These are phyloP conservation scores for Hartigia nigra DNA, from an alignment of 2,888 invertebrate species.

Conservation along the genomic window DNA sequence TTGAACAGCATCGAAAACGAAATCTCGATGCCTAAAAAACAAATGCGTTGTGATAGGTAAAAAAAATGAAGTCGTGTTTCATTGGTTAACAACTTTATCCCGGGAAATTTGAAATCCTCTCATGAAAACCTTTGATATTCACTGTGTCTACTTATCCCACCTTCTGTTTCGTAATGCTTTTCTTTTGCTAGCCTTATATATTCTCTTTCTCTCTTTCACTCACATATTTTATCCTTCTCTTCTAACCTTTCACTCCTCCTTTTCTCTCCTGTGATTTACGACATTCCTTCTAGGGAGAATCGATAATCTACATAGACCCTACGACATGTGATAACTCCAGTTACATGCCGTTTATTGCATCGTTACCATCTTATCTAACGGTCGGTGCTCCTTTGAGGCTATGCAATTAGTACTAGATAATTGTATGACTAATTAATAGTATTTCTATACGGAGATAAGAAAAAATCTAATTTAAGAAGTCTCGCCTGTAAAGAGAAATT, in stretches of 20 bases:
- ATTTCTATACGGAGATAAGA: neutral
- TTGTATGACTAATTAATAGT: neutral
- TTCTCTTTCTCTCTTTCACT: neutral
- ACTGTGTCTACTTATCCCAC: neutral
- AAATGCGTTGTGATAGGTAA: neutral
- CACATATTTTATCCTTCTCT: neutral
- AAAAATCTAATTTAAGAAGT: neutral
- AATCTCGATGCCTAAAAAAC: neutral
- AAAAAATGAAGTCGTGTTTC: neutral
- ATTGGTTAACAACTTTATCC: neutral
- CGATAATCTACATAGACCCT: slow-evolving; percentile 1
- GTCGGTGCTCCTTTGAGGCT: neutral
- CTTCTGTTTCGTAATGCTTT: neutral
- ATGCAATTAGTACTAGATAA: slow-evolving; percentile 2
- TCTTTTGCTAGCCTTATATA: neutral
- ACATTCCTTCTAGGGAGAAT: neutral
- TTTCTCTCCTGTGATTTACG: neutral
- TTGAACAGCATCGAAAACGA: neutral
- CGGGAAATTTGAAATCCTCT: neutral
- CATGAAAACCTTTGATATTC: neutral
- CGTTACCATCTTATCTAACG: neutral
- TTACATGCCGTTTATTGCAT: neutral
- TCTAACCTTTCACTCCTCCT: neutral
- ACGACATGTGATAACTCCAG: neutral
- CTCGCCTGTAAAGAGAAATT: neutral